Base-by-base conservation (phyloP, 2,888 invertebrate species). In the Epirrita christyi region DNA sequence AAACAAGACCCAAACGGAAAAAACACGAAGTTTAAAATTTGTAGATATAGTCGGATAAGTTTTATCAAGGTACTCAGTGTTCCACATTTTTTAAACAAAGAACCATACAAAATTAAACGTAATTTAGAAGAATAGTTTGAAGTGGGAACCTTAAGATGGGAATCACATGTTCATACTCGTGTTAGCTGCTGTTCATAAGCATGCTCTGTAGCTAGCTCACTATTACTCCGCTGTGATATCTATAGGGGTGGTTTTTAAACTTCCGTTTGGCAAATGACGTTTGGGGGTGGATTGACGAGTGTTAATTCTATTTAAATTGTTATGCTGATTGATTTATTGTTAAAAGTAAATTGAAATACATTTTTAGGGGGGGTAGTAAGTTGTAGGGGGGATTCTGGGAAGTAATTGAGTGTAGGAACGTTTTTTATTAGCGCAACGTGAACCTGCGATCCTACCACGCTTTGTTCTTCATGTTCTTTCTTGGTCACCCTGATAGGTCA, bases 311-410 rank as follows among this genome's bases (percentile, higher is more conserved):
- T 55, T 59, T 47, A 41, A 52, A 59, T 59, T 59, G 55, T 51
- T 51, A 55, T 59, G 55, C 8, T 55, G 59, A 59, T 59, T 59
- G 59, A 59, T 59, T 59, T 59, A 59, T 59, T 59, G 59, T 59
- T 59, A 55, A 54, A 55, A 55, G 55, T 59, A 55, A 59, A 55
- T 59, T 55, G 38, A 55, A 55, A 59, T 59, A 47, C 27, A 55
- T 43, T 44, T 38, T 45, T 13, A 5, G 10, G 0, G 9, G 10
- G 6, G 5, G 13, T 11, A 14, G 9, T 6, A 1, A n/a, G 10
- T 10, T 1, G n/a, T 10, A 27, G 32, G 32, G 8, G 1, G 2
- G 32, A 1, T 5, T 7, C 8, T 7, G 7, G 9, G 8, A 32
- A 32, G 32, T 32, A 32, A 32, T 6, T 21, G 27, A 3, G 21